Evolutionary conservation across 1,140 invertebrate species (phyloP), one percentile per base, ranked within the genome.

Genomic region (Yoshiicerus persimilis): DNA sequence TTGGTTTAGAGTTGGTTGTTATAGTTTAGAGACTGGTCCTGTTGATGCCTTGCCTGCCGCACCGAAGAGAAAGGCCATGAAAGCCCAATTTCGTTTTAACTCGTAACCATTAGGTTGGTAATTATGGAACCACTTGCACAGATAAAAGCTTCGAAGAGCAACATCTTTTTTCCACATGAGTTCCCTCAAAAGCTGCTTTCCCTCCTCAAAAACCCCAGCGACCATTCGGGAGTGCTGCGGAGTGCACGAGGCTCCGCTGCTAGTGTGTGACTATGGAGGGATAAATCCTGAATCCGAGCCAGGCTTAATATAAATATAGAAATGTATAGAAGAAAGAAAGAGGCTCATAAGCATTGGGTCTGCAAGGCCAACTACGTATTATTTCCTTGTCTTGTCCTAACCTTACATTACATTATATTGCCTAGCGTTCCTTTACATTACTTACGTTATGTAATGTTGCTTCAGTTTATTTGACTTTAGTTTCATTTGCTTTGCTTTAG

Each of bases 51-150:
- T 84, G 41, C 41, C 38, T 47, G 34, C 75, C 75, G 75, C 75
- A 80, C 32, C 36, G 1, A 80, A 84, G 41, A 84, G 83, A 23
- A 80, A 36, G 13, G 75, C 75, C 75, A 80, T 80, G 75, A 80
- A 80, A 80, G 75, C 75, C 70, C 86, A 83, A 87, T 80, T 87
- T 87, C 77, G 41, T 87, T 87, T 87, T 87, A 87, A 87, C 86
- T 87, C 36, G 86, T 84, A 87, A 84, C 77, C 77, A 80, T 84
- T 87, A 87, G 86, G 86, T 87, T 87, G 86, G 75, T 87, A 87
- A 87, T 87, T 83, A 87, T 64, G 86, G 77, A 36, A 83, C 38
- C 70, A 87, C 70, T 83, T 83, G 47, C 86, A 38, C 70, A 87
- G 75, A 80, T 80, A 80, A 80, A 80, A 80, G 75, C 75, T 80